Conservation (phyloP, 2,888 invertebrate species). For the Cylindroiulus punctatus region DNA sequence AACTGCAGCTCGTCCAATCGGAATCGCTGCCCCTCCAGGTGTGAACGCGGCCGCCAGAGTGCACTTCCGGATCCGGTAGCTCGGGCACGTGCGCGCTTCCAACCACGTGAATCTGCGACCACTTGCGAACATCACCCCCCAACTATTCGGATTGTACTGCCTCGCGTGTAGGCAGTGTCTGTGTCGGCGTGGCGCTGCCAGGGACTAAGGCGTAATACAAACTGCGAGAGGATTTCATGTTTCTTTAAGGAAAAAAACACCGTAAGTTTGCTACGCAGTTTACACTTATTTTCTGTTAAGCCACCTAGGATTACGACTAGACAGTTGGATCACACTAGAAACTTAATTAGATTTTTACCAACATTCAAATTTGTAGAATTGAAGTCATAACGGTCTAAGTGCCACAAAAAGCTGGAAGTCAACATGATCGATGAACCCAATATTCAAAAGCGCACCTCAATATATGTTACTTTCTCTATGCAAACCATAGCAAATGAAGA, state of each 20-base stretch:
- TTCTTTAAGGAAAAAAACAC: background rate
- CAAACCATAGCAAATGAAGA: no score
- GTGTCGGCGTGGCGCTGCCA: conserved; percentile 44
- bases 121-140: background rate
- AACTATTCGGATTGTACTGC: background rate
- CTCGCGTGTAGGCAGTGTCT: background rate
- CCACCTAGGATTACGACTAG: no score
- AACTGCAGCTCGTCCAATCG: background rate
- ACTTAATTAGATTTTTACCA: background rate
- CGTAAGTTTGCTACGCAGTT: background rate
- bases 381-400: no score
- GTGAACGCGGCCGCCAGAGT: background rate
- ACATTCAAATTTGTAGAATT: no score
- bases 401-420: no score
- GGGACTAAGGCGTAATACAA: conserved; percentile 17
- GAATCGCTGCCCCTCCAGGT: background rate
- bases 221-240: background rate
- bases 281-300: no score
- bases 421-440: no score
- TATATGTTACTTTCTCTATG: no score
- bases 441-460: no score
- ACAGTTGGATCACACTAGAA: background rate
- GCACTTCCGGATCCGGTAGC: conserved; percentile 33
- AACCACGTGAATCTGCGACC: background rate
- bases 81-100: background rate